These are phyloP conservation scores for Acleris literana DNA, from an alignment of 2,888 invertebrate species.

Conservation along the genomic window DNA sequence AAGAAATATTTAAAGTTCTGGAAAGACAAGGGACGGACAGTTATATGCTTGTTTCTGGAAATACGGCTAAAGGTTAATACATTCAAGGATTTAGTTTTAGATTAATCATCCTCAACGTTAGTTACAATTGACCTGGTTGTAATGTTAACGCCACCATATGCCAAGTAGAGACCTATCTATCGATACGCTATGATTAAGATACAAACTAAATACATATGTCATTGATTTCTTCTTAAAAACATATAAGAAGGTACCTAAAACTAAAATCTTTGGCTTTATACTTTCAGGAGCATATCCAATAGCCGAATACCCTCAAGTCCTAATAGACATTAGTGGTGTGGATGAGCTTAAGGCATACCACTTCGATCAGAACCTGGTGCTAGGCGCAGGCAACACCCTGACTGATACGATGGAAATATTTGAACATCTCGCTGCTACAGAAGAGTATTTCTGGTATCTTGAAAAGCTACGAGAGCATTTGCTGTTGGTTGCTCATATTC, in stretches of 20 bases:
- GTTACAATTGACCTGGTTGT: no score
- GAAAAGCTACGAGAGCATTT: constrained; percentile 85
- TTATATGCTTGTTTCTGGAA: constrained; percentile 87
- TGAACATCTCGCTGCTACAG: constrained; percentile 51
- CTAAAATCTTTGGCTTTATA: no score
- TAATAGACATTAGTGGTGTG: constrained; percentile 86
- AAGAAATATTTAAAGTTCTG: constrained; percentile 77
- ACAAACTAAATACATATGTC: no score
- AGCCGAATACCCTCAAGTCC: constrained; percentile 69
- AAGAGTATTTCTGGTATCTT: constrained; percentile 83
- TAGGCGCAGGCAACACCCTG: constrained; percentile 86
- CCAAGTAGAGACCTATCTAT: no score
- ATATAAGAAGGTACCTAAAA: no score
- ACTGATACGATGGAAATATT: constrained; percentile 81
- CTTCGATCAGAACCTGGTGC: constrained; percentile 69
- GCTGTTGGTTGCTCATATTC: constrained; percentile 88
- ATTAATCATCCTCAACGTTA: no score
- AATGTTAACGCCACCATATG: no score
- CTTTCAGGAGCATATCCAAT: constrained; percentile 75
- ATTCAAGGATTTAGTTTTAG: no score
- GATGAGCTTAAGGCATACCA: constrained; percentile 77
- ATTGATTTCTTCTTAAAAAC: no score
- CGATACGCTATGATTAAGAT: no score
- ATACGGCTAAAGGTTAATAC: constrained; percentile 87
- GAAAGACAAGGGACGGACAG: constrained; percentile 61